Evolutionary conservation across 2,888 invertebrate genomes (phyloP).

Genomic region (Capitulum mitella): DNA sequence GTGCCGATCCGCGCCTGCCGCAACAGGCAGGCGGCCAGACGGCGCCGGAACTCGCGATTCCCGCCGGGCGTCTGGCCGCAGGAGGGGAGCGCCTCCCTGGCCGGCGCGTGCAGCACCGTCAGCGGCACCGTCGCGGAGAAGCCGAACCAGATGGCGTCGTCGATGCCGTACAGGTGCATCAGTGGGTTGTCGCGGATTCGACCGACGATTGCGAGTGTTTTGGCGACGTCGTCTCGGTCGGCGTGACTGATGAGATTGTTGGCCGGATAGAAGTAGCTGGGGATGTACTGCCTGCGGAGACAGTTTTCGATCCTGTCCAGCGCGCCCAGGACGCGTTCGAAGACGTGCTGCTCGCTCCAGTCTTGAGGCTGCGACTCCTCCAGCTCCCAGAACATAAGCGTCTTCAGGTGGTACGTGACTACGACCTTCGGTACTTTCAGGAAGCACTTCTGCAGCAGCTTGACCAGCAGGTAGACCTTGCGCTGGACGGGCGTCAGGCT

Average conservation of each 20-base stretch:
- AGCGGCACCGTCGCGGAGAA: background rate
- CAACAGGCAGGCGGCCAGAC: background rate
- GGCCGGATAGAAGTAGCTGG: background rate
- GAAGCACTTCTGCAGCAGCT: background rate
- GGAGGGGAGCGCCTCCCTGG: background rate
- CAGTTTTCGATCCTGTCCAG: constrained; percentile 98
- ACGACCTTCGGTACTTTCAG: background rate
- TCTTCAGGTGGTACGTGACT: constrained; percentile 1
- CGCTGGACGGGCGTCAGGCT: constrained; percentile 10
- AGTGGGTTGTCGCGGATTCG: background rate
- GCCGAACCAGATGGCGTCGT: background rate
- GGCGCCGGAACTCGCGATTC: background rate
- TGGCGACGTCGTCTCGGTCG: background rate
- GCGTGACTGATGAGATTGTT: constrained; percentile 7
- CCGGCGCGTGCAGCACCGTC: background rate
- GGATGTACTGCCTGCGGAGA: constrained; percentile 76
- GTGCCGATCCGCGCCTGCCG: background rate
- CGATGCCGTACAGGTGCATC: background rate
- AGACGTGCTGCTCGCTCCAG: background rate
- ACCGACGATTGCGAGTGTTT: background rate
- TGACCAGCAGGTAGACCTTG: background rate
- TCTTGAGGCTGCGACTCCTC: background rate
- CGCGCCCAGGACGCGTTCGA: background rate
- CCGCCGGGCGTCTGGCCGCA: no score
- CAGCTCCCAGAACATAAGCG: background rate